Base-by-base conservation (phyloP, 1,140 invertebrate species). In the Habropoda laboriosa region DNA sequence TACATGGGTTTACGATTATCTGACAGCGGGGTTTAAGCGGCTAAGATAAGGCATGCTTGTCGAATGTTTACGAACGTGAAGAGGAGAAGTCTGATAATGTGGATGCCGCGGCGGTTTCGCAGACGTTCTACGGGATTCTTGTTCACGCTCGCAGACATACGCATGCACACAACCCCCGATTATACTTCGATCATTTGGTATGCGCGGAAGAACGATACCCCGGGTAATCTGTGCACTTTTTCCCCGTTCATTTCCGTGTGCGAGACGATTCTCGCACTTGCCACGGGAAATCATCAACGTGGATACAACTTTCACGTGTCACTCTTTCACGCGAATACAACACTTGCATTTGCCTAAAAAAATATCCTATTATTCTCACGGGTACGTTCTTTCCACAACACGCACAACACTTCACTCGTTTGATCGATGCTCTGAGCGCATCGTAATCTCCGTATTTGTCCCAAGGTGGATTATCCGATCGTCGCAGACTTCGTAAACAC, bases 61-160 rank as follows among this genome's bases (percentile, higher is more conserved):
- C 79, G 88, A 87, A 87, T 92, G 90, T 91, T 92, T 92, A 92
- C 91, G 90, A 91, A 92, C 79, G 86, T 88, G 89, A 85, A 89
- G 75, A 77, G 64, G 86, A 88, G 81, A 85, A 89, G 86, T 79
- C 87, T 87, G 89, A 91, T 92, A 91, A 91, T 89, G 86, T 77
- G 87, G 83, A 83, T 47, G 75, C 78, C 77, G 53, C 66, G 66
- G 53, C 66, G 66, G 72, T 83, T 87, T 88, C 86, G 79, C 53
- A 74, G 88, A 89, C 87, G 82, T 83, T 89, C 80, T 81, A 85
- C 88, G 90, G 90, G 83, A 85, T 86, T 86, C 88, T 89, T 83
- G 79, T 38, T 32, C 30, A 49, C 6, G 35, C 35, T 40, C n/a
- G 13, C 40, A 6, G 7, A 12, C 24, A 42, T 16, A 4, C 13